Percentiles rank a stretch among this genome's conserved stretches.
These are phyloP conservation scores for Andrena minutula DNA, from an alignment of 2,888 invertebrate species.

Conservation along the genomic window DNA sequence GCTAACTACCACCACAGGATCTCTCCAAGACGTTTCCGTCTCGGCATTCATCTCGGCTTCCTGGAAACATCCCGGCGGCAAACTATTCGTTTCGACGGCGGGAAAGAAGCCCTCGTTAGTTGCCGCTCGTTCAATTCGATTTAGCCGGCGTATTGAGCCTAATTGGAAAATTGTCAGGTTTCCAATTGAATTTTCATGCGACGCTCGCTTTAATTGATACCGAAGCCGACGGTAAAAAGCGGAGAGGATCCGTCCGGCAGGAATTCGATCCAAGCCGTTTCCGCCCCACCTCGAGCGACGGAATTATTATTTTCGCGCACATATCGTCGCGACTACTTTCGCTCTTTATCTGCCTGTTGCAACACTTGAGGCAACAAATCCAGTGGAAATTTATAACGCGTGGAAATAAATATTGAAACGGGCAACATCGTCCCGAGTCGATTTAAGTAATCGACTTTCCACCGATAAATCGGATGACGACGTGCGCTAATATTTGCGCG, in stretches of 20 bases:
- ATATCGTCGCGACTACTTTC: constrained; percentile 2
- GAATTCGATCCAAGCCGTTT: background rate
- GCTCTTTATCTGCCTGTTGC: constrained; percentile 34
- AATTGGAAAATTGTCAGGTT: constrained; percentile 62
- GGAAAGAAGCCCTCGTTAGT: constrained; percentile 45
- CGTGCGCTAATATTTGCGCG: constrained; percentile 39
- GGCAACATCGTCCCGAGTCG: too few species aligned
- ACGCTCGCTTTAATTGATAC: constrained; percentile 39
- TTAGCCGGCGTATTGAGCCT: constrained; percentile 50
- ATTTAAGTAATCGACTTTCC: constrained; percentile 4
- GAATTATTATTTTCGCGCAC: background rate
- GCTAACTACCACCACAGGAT: background rate
- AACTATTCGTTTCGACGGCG: constrained; percentile 31
- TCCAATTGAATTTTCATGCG: constrained; percentile 58
- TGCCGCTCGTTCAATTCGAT: constrained; percentile 51
- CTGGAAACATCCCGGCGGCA: constrained; percentile 59
- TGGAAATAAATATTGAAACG: constrained; percentile 55
- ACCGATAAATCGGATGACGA: constrained; percentile 19
- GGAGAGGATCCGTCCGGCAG: background rate
- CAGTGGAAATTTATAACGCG: constrained; percentile 54
- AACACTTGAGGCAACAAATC: constrained; percentile 54
- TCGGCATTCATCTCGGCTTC: constrained; percentile 44
- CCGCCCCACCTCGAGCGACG: background rate
- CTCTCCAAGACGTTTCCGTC: background rate
- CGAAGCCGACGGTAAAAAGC: background rate